These are phyloP conservation scores for Chrysopilus asiliformis DNA, from an alignment of 2,888 invertebrate genomes.

Conservation along the genomic window DNA sequence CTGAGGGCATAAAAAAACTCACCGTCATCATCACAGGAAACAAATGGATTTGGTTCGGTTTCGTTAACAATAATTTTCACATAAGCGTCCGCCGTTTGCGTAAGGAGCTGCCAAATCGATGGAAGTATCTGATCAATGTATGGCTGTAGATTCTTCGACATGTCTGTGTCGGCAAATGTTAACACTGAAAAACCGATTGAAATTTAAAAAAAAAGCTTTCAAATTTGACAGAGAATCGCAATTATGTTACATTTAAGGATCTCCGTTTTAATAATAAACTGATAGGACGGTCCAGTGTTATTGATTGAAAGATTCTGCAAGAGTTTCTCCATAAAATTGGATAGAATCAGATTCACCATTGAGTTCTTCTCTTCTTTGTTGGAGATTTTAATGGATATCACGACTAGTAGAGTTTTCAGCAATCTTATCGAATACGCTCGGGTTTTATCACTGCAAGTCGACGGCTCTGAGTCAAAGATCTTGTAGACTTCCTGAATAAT, in stretches of 20 bases:
- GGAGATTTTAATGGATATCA: constrained; percentile 27
- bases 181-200: background rate
- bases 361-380: constrained; percentile 43
- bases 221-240: constrained; percentile 3
- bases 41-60: constrained; percentile 36
- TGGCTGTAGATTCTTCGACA: constrained; percentile 46
- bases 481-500: constrained; percentile 56
- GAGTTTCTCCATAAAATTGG: constrained; percentile 51
- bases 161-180: too few species aligned
- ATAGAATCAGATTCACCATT: constrained; percentile 50
- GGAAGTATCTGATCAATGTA: constrained; percentile 48
- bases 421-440: constrained; percentile 53
- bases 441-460: constrained; percentile 42
- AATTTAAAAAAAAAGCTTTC: background rate
- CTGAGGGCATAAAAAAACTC: constrained; percentile 2
- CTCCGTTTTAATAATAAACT: constrained; percentile 50
- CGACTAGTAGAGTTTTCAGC: constrained; percentile 44
- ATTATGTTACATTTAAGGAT: constrained; percentile 46
- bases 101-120: constrained; percentile 54
- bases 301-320: constrained; percentile 42
- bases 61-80: constrained; percentile 49
- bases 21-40: constrained; percentile 44
- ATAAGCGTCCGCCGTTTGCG: constrained; percentile 50
- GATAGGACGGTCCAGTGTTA: constrained; percentile 40
- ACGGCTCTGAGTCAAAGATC: constrained; percentile 47